These are phyloP conservation scores for Scrobipalpa atriplicella DNA, from an alignment of 2,888 invertebrate species.

Conservation along the genomic window DNA sequence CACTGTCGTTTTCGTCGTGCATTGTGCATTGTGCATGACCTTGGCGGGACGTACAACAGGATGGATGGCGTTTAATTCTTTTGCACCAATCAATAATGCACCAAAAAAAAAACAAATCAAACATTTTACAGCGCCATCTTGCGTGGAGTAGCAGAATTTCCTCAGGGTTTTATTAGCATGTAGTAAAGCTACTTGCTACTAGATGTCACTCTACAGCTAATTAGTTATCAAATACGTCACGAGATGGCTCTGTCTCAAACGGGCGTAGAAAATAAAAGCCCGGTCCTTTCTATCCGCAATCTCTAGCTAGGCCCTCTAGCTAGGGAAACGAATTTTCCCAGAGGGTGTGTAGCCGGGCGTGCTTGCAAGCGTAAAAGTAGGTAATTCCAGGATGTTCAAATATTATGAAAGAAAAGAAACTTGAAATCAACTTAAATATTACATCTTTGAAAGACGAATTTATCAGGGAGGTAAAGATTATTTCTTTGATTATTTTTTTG, in stretches of 20 bases:
- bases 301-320: too few relatives aligned
- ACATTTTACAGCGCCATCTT: background rate
- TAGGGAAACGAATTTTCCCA: too few relatives aligned
- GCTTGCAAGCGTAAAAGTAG: too few relatives aligned
- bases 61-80: background rate
- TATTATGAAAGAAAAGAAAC: too few relatives aligned
- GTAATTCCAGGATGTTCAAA: too few relatives aligned
- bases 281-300: too few relatives aligned
- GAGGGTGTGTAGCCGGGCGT: too few relatives aligned
- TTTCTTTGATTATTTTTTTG: background rate
- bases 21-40: too few relatives aligned
- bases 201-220: background rate
- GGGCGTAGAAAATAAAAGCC: too few relatives aligned
- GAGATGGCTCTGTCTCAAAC: background rate
- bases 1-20: too few relatives aligned
- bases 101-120: background rate
- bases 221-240: background rate
- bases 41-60: too few relatives aligned
- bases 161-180: background rate
- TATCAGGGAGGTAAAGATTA: slow-evolving; percentile 56
- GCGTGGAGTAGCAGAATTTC: background rate
- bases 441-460: slow-evolving; percentile 44
- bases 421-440: too few relatives aligned
- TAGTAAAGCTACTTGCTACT: background rate
- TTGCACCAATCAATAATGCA: background rate